Percentiles rank a stretch among this genome's conserved stretches.
Evolutionary conservation across 2,888 invertebrate genomes (phyloP).

Genomic region (Sisyra terminalis): DNA sequence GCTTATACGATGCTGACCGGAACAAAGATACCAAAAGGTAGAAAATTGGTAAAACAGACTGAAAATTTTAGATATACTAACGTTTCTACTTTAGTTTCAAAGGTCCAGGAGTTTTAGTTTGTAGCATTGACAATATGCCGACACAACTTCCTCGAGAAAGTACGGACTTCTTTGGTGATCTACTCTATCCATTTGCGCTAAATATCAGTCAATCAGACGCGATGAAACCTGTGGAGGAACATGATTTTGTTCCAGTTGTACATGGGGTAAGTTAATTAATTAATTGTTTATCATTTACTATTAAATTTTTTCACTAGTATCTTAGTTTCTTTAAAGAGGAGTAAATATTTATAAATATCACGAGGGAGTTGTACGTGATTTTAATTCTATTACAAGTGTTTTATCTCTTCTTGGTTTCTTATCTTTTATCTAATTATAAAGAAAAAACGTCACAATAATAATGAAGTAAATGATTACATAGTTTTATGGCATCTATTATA

Average conservation of each 20-base stretch:
- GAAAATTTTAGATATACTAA: too few relatives aligned
- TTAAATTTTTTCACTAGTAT: constrained; percentile 7
- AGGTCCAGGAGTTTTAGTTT: constrained; percentile 95
- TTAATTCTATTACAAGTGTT: too few relatives aligned
- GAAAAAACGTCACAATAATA: too few relatives aligned
- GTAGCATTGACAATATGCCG: constrained; percentile 99
- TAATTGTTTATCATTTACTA: constrained; percentile 14
- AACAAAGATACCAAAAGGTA: constrained; percentile 90
- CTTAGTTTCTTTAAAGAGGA: neutral
- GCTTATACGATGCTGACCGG: constrained; percentile 96
- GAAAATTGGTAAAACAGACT: constrained; percentile 1
- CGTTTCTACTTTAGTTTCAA: constrained; percentile 52
- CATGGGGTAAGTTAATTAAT: constrained; percentile 36
- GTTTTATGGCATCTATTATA: too few relatives aligned
- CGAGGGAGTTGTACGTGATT: too few relatives aligned
- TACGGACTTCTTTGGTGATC: constrained; percentile 93
- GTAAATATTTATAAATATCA: too few relatives aligned
- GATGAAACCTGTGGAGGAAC: constrained; percentile 56
- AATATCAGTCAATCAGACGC: constrained; percentile 84
- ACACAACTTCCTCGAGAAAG: constrained; percentile 95
- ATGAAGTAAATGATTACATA: too few relatives aligned
- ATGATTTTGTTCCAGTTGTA: constrained; percentile 55
- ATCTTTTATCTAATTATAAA: too few relatives aligned
- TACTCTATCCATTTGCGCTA: constrained; percentile 72
- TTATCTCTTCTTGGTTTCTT: too few relatives aligned